Evolutionary conservation across 1,140 invertebrate genomes (phyloP).

Genomic region (Diabrotica virgifera): DNA sequence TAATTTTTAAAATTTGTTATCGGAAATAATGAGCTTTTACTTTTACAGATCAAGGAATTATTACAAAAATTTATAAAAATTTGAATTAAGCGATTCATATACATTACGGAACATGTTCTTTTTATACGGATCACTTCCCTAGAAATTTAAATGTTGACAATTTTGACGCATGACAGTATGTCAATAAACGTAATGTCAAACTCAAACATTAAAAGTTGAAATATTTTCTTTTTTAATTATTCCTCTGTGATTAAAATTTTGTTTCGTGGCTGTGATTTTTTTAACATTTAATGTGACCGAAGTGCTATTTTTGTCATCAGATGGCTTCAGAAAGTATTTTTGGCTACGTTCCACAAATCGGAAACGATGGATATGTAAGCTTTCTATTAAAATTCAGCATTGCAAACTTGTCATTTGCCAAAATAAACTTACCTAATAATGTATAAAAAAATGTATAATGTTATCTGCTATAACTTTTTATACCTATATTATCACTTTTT

Average conservation of each 20-base stretch:
- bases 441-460: not conserved
- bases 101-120: too few species aligned
- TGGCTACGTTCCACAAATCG: conserved; percentile 43
- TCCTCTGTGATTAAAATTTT: not conserved
- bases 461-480: too few species aligned
- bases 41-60: too few species aligned
- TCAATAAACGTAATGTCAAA: too few species aligned
- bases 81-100: too few species aligned
- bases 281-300: conserved; percentile 18
- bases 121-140: too few species aligned
- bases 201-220: not conserved
- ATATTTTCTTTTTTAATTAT: conserved; percentile 10
- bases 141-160: too few species aligned
- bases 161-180: too few species aligned
- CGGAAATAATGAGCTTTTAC: too few species aligned
- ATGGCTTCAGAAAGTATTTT: conserved; percentile 44
- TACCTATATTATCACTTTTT: too few species aligned
- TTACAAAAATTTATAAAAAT: too few species aligned
- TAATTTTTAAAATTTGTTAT: too few species aligned
- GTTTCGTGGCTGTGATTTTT: conserved; percentile 11
- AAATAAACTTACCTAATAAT: conserved; percentile 3
- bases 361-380: conserved; percentile 45
- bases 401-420: conserved; percentile 12
- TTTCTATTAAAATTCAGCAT: conserved; percentile 7
- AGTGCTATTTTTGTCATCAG: conserved; percentile 18